Percentiles rank a stretch among this genome's conserved stretches.
Conservation (phyloP, 2,113 vertebrate genomes). For the Lophotis ruficrista region DNA sequence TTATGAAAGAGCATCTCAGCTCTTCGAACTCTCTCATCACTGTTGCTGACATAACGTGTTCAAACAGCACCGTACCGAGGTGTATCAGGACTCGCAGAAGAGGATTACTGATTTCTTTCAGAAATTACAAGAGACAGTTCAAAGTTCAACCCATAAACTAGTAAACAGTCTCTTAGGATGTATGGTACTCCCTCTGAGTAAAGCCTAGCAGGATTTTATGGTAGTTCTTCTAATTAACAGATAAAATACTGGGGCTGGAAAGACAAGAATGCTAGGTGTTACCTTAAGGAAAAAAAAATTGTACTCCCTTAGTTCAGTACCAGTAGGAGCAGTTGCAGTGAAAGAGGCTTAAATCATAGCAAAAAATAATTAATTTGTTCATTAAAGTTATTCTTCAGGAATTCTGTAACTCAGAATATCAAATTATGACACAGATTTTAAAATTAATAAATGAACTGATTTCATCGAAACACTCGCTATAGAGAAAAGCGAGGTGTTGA, state of each 20-base stretch:
- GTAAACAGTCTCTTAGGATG: not conserved
- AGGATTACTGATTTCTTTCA: not conserved
- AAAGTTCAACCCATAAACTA: not conserved
- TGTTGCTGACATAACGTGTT: not conserved
- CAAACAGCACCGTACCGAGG: accelerated
- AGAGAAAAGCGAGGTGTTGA: not conserved
- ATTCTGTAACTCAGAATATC: not conserved
- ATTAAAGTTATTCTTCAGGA: not conserved
- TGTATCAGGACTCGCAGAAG: not conserved
- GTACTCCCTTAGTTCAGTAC: not conserved
- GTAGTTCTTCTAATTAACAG: not conserved
- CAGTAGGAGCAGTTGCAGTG: not conserved
- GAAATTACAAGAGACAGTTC: not conserved
- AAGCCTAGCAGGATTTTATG: not conserved
- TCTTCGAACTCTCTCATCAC: not conserved
- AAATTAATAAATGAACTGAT: not conserved
- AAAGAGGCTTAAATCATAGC: not conserved
- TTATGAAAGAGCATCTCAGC: not conserved
- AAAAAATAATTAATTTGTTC: not conserved
- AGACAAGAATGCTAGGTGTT: not conserved
- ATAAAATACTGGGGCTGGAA: not conserved
- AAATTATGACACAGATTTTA: not conserved
- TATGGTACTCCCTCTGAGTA: not conserved
- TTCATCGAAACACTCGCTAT: not conserved
- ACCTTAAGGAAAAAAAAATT: not conserved